Evolutionary conservation across 2,797 vertebrate species (phyloP).

Genomic region (Acrossocheilus wenchowensis): DNA sequence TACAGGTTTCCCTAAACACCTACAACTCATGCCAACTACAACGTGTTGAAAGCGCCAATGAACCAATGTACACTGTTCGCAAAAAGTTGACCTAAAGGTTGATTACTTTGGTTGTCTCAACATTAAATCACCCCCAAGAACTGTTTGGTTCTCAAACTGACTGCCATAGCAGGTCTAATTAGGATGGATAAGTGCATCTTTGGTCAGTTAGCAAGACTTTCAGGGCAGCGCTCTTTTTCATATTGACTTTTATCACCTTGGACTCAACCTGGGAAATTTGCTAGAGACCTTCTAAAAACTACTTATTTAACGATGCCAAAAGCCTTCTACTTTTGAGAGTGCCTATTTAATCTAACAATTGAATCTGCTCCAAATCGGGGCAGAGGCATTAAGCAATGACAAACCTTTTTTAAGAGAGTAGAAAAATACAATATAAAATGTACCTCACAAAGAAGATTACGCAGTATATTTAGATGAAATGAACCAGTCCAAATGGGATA

Average conservation of each 20-base stretch:
- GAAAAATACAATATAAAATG: not conserved
- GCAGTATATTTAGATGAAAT: not conserved
- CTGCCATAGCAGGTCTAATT: constrained; percentile 5
- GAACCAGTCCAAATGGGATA: not conserved
- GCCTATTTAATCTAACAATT: not conserved
- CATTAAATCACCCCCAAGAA: not conserved
- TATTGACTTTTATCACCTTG: constrained; percentile 20
- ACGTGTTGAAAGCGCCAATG: not conserved
- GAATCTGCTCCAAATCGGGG: not conserved
- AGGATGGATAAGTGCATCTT: not conserved
- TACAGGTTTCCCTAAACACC: not conserved
- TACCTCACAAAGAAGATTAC: not conserved
- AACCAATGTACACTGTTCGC: not conserved
- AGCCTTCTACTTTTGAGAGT: constrained; percentile 4
- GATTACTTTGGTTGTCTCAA: not conserved
- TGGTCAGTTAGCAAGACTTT: not conserved
- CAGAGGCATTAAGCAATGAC: not conserved
- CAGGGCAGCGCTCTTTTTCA: not conserved
- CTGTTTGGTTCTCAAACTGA: not conserved
- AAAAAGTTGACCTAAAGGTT: not conserved
- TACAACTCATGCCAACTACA: not conserved
- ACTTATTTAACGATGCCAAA: not conserved
- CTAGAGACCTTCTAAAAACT: constrained; percentile 12
- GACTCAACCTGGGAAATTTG: not conserved
- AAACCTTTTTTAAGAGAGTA: not conserved